Evolutionary conservation across 2,797 vertebrate species (phyloP).

Genomic region (Alosa sapidissima): DNA sequence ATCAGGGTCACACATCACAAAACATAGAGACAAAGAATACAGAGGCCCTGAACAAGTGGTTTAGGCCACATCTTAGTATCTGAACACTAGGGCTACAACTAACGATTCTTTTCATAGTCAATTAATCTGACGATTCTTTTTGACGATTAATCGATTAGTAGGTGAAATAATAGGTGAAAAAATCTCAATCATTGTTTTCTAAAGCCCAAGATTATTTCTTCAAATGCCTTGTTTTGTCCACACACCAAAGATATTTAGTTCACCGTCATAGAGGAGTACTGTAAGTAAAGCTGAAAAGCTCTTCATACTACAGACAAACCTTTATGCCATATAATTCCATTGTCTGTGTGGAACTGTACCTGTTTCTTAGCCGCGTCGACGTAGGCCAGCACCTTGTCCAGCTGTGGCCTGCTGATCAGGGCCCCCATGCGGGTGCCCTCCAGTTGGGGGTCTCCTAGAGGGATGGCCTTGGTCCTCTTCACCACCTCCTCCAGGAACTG

Average conservation of each 20-base stretch:
- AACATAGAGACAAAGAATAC: neutral
- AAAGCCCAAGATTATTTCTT: too few species aligned
- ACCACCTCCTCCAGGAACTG: constrained; percentile 87
- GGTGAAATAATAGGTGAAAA: too few species aligned
- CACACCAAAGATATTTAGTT: too few species aligned
- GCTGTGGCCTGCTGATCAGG: constrained; percentile 86
- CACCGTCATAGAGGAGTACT: too few species aligned
- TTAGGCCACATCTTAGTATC: neutral
- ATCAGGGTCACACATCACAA: neutral
- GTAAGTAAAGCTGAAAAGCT: too few species aligned
- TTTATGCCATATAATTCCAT: neutral
- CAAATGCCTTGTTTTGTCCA: too few species aligned
- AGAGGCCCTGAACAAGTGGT: neutral
- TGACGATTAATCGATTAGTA: too few species aligned
- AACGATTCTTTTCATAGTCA: too few species aligned
- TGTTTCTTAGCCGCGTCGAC: constrained; percentile 84
- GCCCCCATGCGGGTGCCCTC: constrained; percentile 91
- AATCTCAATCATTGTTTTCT: too few species aligned
- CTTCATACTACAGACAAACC: neutral
- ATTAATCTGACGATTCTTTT: too few species aligned
- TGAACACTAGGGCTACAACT: neutral
- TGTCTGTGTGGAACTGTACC: constrained; percentile 64
- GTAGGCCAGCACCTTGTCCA: constrained; percentile 87
- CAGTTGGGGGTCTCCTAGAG: constrained; percentile 87
- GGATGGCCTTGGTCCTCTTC: constrained; percentile 85